Evolutionary conservation across 2,797 vertebrate genomes (phyloP).

Genomic region (Picus viridis): DNA sequence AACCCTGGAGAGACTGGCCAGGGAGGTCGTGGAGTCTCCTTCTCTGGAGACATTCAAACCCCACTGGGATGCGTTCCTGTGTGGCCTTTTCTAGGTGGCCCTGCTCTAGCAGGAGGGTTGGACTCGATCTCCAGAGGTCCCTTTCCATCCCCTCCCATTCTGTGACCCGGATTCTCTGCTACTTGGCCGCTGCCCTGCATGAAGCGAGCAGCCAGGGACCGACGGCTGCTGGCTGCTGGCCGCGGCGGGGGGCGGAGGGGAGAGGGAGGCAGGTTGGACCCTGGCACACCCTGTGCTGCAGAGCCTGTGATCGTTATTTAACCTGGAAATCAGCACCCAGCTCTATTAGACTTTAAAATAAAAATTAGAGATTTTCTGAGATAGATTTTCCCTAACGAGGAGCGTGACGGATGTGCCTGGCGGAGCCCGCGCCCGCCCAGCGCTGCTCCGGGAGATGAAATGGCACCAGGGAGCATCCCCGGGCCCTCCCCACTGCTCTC

Average conservation of each 20-base stretch:
- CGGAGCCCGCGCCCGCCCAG: background rate
- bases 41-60: no score
- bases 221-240: fast-evolving
- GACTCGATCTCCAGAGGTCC: no score
- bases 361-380: slow-evolving; percentile 60
- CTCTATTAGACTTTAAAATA: slow-evolving; percentile 62
- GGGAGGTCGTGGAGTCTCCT: no score
- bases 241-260: no score
- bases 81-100: no score
- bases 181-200: background rate
- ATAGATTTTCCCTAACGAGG: slow-evolving; percentile 73
- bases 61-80: no score
- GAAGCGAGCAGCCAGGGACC: background rate
- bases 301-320: slow-evolving; percentile 31
- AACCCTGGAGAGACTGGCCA: no score
- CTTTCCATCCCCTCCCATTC: no score
- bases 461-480: background rate
- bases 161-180: no score
- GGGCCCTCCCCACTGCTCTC: background rate
- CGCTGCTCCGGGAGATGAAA: background rate
- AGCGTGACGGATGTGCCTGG: slow-evolving; percentile 31
- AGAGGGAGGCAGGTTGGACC: background rate
- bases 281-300: background rate
- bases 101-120: no score
- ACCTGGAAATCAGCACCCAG: slow-evolving; percentile 42